These are phyloP conservation scores for Odontocolon sp. DNA, from an alignment of 2,888 invertebrate genomes.

Conservation along the genomic window DNA sequence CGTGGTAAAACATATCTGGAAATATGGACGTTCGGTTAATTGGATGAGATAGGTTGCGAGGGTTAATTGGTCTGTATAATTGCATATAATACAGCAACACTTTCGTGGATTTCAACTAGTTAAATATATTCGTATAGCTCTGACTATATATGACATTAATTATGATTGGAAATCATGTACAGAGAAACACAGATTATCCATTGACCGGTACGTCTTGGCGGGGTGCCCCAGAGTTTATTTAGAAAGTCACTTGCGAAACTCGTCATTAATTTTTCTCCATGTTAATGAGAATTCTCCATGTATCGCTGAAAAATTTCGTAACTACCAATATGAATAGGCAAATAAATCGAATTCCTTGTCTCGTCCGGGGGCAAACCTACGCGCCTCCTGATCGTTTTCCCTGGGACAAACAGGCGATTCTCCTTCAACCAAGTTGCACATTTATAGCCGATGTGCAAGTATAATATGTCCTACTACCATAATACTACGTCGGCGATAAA, in stretches of 20 bases:
- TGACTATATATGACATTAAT: constrained; percentile 39
- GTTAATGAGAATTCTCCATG: no score
- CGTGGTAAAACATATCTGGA: background rate
- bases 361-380: constrained; percentile 11
- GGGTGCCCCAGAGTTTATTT: background rate
- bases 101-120: background rate
- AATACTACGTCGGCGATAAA: constrained; percentile 18
- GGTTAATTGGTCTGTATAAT: constrained; percentile 45
- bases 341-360: constrained; percentile 1
- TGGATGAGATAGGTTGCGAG: constrained; percentile 41
- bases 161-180: constrained; percentile 18
- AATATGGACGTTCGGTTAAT: constrained; percentile 36
- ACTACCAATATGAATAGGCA: background rate
- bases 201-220: background rate
- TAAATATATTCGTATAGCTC: background rate
- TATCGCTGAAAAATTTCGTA: constrained; percentile 7
- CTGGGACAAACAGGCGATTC: constrained; percentile 11
- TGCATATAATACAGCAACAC: background rate
- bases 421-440: background rate
- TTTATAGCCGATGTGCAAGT: background rate
- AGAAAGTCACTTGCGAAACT: background rate
- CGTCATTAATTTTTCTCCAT: background rate
- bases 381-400: background rate
- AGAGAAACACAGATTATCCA: background rate
- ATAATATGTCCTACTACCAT: constrained; percentile 6